A percentile compares a stretch with the other conserved stretches of the same genome.
Conservation (phyloP, 2,888 invertebrate species). For the Philereme vetulata region DNA sequence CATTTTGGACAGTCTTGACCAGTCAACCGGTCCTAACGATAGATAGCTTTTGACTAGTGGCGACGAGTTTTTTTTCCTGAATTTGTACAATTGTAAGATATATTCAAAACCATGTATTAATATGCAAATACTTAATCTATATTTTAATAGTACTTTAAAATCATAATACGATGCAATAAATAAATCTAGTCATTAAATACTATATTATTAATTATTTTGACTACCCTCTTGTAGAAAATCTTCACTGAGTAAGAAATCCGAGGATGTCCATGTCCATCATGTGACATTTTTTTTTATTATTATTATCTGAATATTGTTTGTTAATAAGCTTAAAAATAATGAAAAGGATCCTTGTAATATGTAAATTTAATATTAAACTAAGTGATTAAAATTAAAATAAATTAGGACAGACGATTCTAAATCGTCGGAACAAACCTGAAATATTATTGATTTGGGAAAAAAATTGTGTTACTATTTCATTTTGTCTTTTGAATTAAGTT, state of each 20-base stretch:
- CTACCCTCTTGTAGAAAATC: too few species aligned
- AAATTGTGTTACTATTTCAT: background rate
- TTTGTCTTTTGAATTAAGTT: too few species aligned
- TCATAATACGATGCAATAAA: background rate
- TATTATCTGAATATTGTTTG: too few species aligned
- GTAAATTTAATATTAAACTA: background rate
- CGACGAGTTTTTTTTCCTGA: too few species aligned
- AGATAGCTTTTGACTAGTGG: too few species aligned
- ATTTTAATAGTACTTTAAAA: background rate
- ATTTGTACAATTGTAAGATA: too few species aligned
- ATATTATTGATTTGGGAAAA: background rate
- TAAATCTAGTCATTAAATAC: constrained; percentile 9
- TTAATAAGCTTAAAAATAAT: background rate
- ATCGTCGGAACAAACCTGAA: background rate
- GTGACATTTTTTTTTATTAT: too few species aligned
- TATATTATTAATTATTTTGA: background rate
- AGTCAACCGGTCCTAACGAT: too few species aligned
- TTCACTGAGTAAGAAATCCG: too few species aligned
- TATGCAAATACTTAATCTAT: background rate
- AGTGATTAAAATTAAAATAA: background rate
- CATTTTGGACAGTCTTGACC: too few species aligned
- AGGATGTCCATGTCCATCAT: too few species aligned
- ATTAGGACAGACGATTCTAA: background rate
- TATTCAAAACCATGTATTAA: too few species aligned
- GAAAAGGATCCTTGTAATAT: background rate